phyloP scores from a whole-genome alignment of 2,888 invertebrate species.

The Lithophane ornitopus region DNA sequence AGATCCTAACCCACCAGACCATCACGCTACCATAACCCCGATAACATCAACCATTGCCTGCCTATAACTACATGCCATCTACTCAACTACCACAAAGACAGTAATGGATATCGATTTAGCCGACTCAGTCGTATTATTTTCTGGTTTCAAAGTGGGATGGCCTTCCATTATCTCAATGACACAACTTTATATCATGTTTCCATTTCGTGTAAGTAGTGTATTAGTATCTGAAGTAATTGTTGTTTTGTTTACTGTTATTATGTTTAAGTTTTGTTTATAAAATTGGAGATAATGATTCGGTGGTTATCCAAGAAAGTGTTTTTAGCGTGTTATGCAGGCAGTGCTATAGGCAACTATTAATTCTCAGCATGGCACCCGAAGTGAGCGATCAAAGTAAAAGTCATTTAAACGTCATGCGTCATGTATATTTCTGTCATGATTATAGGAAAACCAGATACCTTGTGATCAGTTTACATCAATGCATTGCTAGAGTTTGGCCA shows the following conservation, averaged over 20 bases:
- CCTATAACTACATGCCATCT: conserved; percentile 13
- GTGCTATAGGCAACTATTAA: neutral
- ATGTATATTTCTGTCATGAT: neutral
- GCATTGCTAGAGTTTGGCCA: too few relatives aligned
- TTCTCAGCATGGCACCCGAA: neutral
- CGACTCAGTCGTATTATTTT: conserved; percentile 24
- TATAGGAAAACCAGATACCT: neutral
- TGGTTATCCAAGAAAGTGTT: neutral
- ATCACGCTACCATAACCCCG: conserved; percentile 27
- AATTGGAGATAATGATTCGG: neutral
- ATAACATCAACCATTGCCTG: conserved; percentile 42
- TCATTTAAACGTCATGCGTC: neutral
- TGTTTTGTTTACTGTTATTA: conserved; percentile 53
- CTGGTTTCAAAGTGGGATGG: conserved; percentile 41
- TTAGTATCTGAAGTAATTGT: conserved; percentile 56
- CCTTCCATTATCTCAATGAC: conserved; percentile 66
- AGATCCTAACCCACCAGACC: conserved; percentile 42
- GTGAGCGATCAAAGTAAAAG: neutral
- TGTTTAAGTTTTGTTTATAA: conserved; percentile 5
- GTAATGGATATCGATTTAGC: conserved; percentile 38
- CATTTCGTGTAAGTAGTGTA: conserved; percentile 62
- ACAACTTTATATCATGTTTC: conserved; percentile 62
- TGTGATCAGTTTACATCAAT: neutral
- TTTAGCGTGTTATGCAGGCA: too few relatives aligned
- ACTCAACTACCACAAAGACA: neutral